phyloP scores from a whole-genome alignment of 2,797 vertebrate genomes.

The Pseudochaenichthys georgianus region DNA sequence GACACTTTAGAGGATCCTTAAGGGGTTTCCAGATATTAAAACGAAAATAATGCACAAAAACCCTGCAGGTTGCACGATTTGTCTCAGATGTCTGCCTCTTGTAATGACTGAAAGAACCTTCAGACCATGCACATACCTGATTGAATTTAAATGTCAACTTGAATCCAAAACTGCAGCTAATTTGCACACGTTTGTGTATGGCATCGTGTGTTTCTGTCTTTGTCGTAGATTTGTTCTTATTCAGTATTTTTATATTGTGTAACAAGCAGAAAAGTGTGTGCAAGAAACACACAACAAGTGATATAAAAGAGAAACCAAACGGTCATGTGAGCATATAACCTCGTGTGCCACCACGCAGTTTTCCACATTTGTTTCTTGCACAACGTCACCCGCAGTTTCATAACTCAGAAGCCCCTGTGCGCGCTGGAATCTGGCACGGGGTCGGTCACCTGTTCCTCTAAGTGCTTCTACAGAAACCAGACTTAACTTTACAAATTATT shows the following conservation, averaged over 20 bases:
- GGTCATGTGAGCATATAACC: not conserved
- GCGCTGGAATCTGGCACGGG: slow-evolving; percentile 30
- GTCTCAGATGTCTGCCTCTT: too few species aligned
- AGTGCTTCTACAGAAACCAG: not conserved
- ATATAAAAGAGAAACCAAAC: not conserved
- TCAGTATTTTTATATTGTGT: too few species aligned
- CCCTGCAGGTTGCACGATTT: not conserved
- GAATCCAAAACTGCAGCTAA: too few species aligned
- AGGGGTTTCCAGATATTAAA: not conserved
- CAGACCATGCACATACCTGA: too few species aligned
- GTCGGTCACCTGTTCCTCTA: slow-evolving; percentile 30
- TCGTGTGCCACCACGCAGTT: not conserved
- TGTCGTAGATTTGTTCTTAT: too few species aligned
- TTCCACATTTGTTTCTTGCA: not conserved
- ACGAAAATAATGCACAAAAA: not conserved
- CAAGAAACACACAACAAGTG: too few species aligned
- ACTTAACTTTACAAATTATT: fast-evolving
- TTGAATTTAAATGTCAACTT: too few species aligned
- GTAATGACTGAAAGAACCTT: too few species aligned
- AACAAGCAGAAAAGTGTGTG: too few species aligned
- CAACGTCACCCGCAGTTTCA: slow-evolving; percentile 28
- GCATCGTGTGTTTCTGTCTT: too few species aligned
- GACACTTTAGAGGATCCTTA: not conserved
- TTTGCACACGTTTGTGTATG: too few species aligned
- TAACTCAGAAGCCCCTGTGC: not conserved